Evolutionary conservation across 2,113 vertebrate species (phyloP).

Genomic region (Petrocephalus microphthalmus): DNA sequence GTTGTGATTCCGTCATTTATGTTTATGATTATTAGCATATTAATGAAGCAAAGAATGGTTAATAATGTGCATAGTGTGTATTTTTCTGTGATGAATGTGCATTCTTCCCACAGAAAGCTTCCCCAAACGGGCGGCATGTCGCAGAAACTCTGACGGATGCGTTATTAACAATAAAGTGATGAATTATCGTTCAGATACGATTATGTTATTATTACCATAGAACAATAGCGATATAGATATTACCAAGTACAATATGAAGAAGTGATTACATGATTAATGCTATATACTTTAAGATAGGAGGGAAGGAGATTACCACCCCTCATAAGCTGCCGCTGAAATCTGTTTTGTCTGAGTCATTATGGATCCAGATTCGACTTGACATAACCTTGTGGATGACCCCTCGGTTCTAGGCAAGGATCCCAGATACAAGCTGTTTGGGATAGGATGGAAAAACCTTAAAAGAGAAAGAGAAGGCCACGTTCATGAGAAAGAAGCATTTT

Average conservation of each 20-base stretch:
- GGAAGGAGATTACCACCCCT: neutral
- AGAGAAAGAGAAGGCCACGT: neutral
- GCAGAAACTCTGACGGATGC: neutral
- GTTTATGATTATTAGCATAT: neutral
- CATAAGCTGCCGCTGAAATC: neutral
- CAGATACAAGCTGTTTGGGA: neutral
- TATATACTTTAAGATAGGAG: neutral
- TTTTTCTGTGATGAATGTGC: neutral
- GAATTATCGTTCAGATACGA: neutral
- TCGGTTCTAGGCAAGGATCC: neutral
- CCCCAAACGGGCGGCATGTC: neutral
- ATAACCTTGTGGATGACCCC: neutral
- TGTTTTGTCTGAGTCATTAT: neutral
- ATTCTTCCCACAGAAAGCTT: neutral
- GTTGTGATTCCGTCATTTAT: neutral
- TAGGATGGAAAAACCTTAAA: neutral
- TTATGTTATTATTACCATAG: neutral
- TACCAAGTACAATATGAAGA: neutral
- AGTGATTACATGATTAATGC: neutral
- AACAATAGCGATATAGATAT: neutral
- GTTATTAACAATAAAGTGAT: neutral
- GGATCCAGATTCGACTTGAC: neutral
- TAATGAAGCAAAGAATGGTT: neutral
- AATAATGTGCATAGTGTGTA: neutral
- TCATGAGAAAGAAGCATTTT: neutral